These are phyloP conservation scores for Maniola hyperantus DNA, from an alignment of 2,888 invertebrate genomes.

Conservation along the genomic window DNA sequence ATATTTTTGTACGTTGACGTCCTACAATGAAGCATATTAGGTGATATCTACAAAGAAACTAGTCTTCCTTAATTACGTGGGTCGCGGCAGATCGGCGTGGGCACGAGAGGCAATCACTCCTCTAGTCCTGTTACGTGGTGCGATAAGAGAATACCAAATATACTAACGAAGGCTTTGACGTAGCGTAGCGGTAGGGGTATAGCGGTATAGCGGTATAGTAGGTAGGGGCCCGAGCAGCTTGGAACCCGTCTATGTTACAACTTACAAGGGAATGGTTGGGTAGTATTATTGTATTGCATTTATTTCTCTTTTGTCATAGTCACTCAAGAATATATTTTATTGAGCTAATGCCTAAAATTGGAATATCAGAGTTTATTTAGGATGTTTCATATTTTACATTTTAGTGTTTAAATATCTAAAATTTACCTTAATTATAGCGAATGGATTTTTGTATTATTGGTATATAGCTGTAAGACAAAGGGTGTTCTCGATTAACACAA, in stretches of 20 bases:
- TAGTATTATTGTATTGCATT: conserved; percentile 82
- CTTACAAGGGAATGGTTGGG: conserved; percentile 71
- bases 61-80: conserved; percentile 79
- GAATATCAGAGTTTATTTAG: conserved; percentile 83
- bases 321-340: conserved; percentile 80
- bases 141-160: conserved; percentile 81
- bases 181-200: conserved; percentile 63
- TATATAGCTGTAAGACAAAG: conserved; percentile 79
- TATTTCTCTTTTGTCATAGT: conserved; percentile 81
- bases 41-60: conserved; percentile 80
- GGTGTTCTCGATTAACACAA: conserved; percentile 80
- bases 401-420: conserved; percentile 83
- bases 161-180: conserved; percentile 76
- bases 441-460: conserved; percentile 83
- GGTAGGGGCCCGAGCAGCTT: conserved; percentile 72
- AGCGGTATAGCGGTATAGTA: conserved; percentile 47
- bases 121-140: conserved; percentile 81
- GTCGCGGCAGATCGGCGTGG: conserved; percentile 57
- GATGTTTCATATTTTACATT: conserved; percentile 83
- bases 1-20: conserved; percentile 73
- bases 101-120: conserved; percentile 80
- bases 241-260: conserved; percentile 68
- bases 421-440: conserved; percentile 82
- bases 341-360: conserved; percentile 82
- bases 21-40: conserved; percentile 72